A percentile compares a stretch with the other conserved stretches of the same genome.
phyloP scores from a whole-genome alignment of 2,888 invertebrate genomes.

The Drosophila eohydei region DNA sequence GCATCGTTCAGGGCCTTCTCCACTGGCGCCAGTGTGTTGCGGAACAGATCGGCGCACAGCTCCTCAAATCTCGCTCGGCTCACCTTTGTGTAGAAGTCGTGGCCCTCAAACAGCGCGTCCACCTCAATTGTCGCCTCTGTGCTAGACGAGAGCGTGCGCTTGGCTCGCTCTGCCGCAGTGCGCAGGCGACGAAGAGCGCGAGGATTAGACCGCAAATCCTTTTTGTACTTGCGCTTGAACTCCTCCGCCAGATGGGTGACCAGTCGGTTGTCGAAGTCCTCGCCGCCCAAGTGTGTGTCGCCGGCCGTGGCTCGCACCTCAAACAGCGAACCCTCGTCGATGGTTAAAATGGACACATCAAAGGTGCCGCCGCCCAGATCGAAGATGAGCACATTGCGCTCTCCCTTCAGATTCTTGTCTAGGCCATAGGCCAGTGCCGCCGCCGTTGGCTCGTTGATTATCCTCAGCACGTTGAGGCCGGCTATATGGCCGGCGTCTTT shows the following conservation, averaged over 20 bases:
- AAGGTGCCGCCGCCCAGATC: no score
- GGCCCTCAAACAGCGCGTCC: slow-evolving; percentile 32
- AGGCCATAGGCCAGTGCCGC: no score
- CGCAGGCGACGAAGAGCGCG: slow-evolving; percentile 19
- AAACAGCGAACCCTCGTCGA: slow-evolving; percentile 23
- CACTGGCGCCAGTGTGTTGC: slow-evolving; percentile 26
- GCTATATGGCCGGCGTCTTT: no score
- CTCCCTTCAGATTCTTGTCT: no score
- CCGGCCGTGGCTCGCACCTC: slow-evolving; percentile 24
- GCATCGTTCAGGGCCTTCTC: slow-evolving; percentile 36
- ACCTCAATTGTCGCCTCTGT: slow-evolving; percentile 32
- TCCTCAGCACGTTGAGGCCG: no score
- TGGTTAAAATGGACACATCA: slow-evolving; percentile 18
- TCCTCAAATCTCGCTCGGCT: slow-evolving; percentile 20
- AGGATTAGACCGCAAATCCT: slow-evolving; percentile 8
- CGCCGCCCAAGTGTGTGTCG: slow-evolving; percentile 27
- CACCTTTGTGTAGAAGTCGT: slow-evolving; percentile 28
- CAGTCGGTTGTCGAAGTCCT: slow-evolving; percentile 28
- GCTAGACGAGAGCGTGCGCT: slow-evolving; percentile 18
- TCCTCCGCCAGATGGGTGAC: slow-evolving; percentile 35
- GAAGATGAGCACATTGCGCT: no score
- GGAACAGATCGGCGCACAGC: not conserved
- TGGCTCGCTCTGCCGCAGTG: slow-evolving; percentile 21
- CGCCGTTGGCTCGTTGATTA: no score
- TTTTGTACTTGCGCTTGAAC: slow-evolving; percentile 34